phyloP scores from a whole-genome alignment of 2,888 invertebrate genomes.

The Drosophila borealis region DNA sequence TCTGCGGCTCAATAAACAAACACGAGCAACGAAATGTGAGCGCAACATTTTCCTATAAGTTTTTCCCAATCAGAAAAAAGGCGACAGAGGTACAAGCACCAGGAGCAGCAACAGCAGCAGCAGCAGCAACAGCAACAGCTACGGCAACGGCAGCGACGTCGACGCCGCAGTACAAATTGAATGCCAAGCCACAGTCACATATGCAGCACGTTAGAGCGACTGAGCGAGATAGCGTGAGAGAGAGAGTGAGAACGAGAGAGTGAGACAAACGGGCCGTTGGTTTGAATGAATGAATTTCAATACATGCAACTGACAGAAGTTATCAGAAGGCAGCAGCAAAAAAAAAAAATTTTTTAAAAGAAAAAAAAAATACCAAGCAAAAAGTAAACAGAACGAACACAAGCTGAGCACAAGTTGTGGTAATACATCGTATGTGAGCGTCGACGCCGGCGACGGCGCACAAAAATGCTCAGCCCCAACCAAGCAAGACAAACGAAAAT shows the following conservation, averaged over 20 bases:
- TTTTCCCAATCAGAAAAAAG: conserved; percentile 78
- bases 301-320: conserved; percentile 80
- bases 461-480: conserved; percentile 69
- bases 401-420: conserved; percentile 50
- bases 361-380: conserved; percentile 39
- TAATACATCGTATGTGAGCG: conserved; percentile 35
- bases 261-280: conserved; percentile 40
- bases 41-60: conserved; percentile 75
- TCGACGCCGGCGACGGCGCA: conserved; percentile 64
- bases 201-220: conserved; percentile 42
- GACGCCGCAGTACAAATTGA: conserved; percentile 54
- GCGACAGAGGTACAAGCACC: conserved; percentile 53
- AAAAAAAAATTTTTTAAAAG: conserved; percentile 16
- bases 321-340: conserved; percentile 49
- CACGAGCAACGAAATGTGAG: conserved; percentile 44
- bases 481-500: conserved; percentile 60
- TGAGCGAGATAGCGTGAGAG: conserved; percentile 33
- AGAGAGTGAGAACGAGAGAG: conserved; percentile 25
- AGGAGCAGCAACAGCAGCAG: conserved; percentile 21
- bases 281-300: conserved; percentile 82
- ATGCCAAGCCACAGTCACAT: conserved; percentile 55
- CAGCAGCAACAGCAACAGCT: conserved; percentile 17
- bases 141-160: conserved; percentile 23
- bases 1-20: conserved; percentile 68
- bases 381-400: conserved; percentile 61